Evolutionary conservation across 2,113 vertebrate genomes (phyloP).

Genomic region (Parus major): DNA sequence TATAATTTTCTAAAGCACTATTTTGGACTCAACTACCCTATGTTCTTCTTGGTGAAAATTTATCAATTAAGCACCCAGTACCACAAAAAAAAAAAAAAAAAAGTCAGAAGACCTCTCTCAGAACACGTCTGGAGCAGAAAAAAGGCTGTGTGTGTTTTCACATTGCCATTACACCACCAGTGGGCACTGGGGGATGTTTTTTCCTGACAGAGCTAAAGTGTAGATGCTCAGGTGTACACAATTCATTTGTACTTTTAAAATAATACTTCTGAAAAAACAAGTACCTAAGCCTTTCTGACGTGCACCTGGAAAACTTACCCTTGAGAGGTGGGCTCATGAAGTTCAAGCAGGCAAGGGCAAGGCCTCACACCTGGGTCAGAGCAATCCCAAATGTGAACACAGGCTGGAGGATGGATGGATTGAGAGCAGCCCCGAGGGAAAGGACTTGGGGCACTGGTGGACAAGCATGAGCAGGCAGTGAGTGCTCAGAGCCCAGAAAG

Average conservation of each 20-base stretch:
- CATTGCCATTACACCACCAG: neutral
- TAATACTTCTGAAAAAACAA: neutral
- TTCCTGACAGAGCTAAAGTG: neutral
- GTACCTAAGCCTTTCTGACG: neutral
- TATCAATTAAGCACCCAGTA: neutral
- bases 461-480: neutral
- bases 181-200: neutral
- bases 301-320: neutral
- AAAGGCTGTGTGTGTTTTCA: neutral
- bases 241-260: neutral
- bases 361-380: rapidly evolving
- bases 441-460: neutral
- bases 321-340: neutral
- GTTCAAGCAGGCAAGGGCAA: neutral
- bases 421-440: neutral
- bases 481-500: neutral
- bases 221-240: neutral
- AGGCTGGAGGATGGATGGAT: neutral
- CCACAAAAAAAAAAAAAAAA: neutral
- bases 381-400: neutral
- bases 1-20: neutral
- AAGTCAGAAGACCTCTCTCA: neutral
- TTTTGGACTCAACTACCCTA: neutral
- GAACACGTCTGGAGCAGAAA: neutral
- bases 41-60: neutral